A percentile compares a stretch with the other conserved stretches of the same genome.
These are phyloP conservation scores for Hapalemur alaotrensis DNA, from an alignment of 2,797 vertebrate genomes.

Conservation along the genomic window DNA sequence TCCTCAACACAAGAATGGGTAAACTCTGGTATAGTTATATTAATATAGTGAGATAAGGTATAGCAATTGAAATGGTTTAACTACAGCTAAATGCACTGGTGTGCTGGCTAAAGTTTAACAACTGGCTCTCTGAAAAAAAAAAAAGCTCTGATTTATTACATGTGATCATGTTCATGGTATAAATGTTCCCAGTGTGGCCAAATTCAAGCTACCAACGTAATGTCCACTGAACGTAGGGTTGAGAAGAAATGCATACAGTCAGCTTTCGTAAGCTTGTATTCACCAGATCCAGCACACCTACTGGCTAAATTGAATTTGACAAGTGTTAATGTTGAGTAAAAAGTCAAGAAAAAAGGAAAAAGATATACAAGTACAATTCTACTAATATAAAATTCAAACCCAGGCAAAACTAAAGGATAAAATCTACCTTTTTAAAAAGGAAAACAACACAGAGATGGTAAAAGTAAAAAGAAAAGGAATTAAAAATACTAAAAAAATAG, in stretches of 20 bases:
- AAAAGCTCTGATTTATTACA: neutral
- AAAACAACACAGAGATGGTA: neutral
- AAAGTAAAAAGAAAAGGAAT: neutral
- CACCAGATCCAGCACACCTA: neutral
- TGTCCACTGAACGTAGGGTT: neutral
- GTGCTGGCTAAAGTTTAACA: neutral
- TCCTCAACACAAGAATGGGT: neutral
- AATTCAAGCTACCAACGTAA: conserved; percentile 28
- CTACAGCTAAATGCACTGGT: neutral
- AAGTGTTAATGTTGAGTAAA: conserved; percentile 6
- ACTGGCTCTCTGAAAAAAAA: neutral
- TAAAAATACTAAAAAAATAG: neutral
- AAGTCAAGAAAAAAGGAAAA: neutral
- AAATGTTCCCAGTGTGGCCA: neutral
- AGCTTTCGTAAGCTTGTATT: neutral
- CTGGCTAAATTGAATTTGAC: neutral
- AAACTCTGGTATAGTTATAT: neutral
- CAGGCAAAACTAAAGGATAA: neutral
- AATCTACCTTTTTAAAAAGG: neutral
- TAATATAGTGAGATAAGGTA: neutral
- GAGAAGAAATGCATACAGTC: neutral
- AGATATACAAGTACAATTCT: neutral
- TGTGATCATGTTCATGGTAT: neutral
- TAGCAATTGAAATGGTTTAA: neutral
- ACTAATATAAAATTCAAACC: conserved; percentile 12